Conservation (phyloP, 1,140 invertebrate genomes). For the Drosophila malerkotliana region DNA sequence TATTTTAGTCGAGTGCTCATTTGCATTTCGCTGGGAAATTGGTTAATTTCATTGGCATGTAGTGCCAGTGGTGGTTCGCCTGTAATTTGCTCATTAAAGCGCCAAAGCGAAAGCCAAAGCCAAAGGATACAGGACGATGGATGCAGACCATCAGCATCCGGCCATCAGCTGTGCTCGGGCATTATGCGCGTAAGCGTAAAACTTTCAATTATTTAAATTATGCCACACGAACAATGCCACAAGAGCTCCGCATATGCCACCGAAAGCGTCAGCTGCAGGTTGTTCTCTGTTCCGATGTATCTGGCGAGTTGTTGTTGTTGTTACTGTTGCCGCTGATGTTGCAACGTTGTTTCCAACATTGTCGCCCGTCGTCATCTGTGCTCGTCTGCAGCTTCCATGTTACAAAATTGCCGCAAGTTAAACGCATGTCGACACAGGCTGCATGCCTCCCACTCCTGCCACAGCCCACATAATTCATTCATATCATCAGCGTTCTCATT, state of each 20-base stretch:
- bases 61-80: conserved; percentile 14
- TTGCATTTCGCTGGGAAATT: conserved; percentile 72
- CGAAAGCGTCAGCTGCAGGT: conserved; percentile 65
- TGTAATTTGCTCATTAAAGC: conserved; percentile 69
- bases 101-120: conserved; percentile 26
- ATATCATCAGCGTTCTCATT: conserved; percentile 66
- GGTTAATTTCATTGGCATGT: conserved; percentile 77
- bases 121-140: conserved; percentile 1
- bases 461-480: conserved; percentile 80
- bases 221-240: conserved; percentile 82
- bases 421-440: conserved; percentile 76
- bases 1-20: conserved; percentile 64
- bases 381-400: conserved; percentile 56
- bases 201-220: conserved; percentile 84
- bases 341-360: conserved; percentile 53
- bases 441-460: conserved; percentile 7
- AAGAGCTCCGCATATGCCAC: conserved; percentile 67
- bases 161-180: conserved; percentile 57
- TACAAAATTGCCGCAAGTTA: conserved; percentile 82
- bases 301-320: conserved; percentile 11
- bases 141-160: conserved; percentile 40
- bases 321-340: conserved; percentile 23
- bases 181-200: conserved; percentile 80
- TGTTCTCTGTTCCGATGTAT: conserved; percentile 12
- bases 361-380: conserved; percentile 49